Evolutionary conservation across 2,113 vertebrate species (phyloP), one percentile per base, ranked within the genome.

Genomic region (Tupaia chinensis): DNA sequence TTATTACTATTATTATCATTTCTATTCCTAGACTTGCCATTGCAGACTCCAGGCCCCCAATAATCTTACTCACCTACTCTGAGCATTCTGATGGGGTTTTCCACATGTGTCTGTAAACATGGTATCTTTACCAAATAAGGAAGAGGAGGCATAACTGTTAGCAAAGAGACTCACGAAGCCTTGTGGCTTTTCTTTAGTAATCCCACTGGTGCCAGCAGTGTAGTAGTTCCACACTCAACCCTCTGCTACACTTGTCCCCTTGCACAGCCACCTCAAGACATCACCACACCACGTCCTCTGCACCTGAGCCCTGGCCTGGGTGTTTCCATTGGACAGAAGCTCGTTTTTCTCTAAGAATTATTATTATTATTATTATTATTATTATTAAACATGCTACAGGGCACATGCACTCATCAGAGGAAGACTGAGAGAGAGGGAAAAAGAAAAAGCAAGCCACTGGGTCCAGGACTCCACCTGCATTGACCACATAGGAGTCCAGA

Each of bases 1-100:
- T 93, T 19, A 91, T 95, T 78, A 85, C 78, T 69, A 90, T 90
- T 90, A 66, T 53, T 87, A 84, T 94, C 58, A 56, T 14, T 87
- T 91, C 95, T 56, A 68, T 44, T 44, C 22, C n/a, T 86, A 96
- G 76, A 91, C 60, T 16, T 87, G 22, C 54, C 76, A 44, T 27
- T 93, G 23, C 20, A 83, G 76, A 92, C 8, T 65, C 23, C 4
- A 90, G 60, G 23, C 3, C 63, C 7, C n/a, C 60, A 54, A 78
- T 78, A 73, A 92, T 68, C 17, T 89, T 27, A 53, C 2, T 23
- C 19, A 84, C n/a, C 10, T 80, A 54, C 73, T 78, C n/a, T 93
- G 73, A 70, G 25, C n/a, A 90, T 29, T 85, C 9, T 20, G n/a
- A 58, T 7, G 29, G n/a, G 61, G 16, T 29, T 10, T 80, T 17